phyloP scores from a whole-genome alignment of 2,113 vertebrate species.

The Paralichthys olivaceus region DNA sequence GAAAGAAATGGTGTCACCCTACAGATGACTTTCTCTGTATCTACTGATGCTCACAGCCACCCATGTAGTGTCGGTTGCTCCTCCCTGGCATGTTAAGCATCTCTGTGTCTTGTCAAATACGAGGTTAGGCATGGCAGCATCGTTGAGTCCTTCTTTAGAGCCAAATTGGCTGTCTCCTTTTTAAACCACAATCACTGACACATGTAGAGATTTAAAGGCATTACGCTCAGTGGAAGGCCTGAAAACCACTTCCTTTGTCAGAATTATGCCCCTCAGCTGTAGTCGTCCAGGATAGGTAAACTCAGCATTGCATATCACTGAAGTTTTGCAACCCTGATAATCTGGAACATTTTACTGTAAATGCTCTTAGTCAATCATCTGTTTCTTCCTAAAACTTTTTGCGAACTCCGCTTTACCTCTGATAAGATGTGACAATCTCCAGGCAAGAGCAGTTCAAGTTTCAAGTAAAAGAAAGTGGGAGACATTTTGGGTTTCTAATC shows the following conservation, averaged over 20 bases:
- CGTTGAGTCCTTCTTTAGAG: slow-evolving; percentile 52
- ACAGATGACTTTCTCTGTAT: background rate
- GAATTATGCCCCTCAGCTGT: slow-evolving; percentile 46
- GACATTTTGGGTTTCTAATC: slow-evolving; percentile 21
- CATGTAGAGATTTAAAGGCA: slow-evolving; percentile 76
- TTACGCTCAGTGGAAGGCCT: slow-evolving; percentile 67
- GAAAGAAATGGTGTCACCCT: slow-evolving; percentile 11
- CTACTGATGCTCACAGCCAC: slow-evolving; percentile 1
- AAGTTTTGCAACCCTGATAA: slow-evolving; percentile 39
- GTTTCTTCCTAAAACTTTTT: slow-evolving; percentile 11
- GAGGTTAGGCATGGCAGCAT: slow-evolving; percentile 44
- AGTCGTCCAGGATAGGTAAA: slow-evolving; percentile 25
- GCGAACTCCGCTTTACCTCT: slow-evolving; percentile 3
- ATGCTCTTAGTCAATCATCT: slow-evolving; percentile 33
- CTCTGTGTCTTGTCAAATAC: slow-evolving; percentile 47
- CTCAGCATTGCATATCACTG: slow-evolving; percentile 35
- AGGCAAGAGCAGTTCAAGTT: slow-evolving; percentile 16
- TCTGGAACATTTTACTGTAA: slow-evolving; percentile 51
- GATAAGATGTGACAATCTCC: slow-evolving; percentile 46
- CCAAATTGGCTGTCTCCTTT: slow-evolving; percentile 55
- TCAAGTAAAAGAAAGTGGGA: slow-evolving; percentile 7
- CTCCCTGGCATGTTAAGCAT: slow-evolving; percentile 36
- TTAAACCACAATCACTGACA: slow-evolving; percentile 81
- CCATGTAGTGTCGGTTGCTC: slow-evolving; percentile 3
- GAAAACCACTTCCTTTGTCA: slow-evolving; percentile 74